Conservation (phyloP, 2,888 invertebrate genomes). For the Drosophila falleni region DNA sequence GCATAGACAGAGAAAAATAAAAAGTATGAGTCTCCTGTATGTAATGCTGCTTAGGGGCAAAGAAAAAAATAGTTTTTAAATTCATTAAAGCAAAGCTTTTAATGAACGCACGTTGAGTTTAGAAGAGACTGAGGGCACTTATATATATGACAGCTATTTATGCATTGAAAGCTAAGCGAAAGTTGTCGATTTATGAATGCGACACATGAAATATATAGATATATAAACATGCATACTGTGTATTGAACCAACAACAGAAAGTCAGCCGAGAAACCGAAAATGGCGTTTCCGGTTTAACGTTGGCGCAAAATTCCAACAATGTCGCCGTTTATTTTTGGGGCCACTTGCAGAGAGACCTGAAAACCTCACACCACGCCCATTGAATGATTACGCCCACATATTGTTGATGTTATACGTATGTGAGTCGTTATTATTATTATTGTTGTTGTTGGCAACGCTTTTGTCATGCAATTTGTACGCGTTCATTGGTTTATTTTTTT, state of each 20-base stretch:
- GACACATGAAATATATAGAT: slow-evolving; percentile 6
- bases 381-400: slow-evolving; percentile 33
- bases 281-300: slow-evolving; percentile 70
- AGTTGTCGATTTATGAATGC: slow-evolving; percentile 52
- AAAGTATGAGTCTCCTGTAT: not conserved
- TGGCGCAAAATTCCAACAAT: slow-evolving; percentile 63
- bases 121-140: slow-evolving; percentile 34
- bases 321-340: slow-evolving; percentile 68
- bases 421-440: slow-evolving; percentile 9
- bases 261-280: slow-evolving; percentile 49
- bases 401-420: slow-evolving; percentile 12
- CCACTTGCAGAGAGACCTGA: slow-evolving; percentile 40
- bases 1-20: not conserved
- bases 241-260: slow-evolving; percentile 60
- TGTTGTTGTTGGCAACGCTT: slow-evolving; percentile 46
- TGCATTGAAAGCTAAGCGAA: slow-evolving; percentile 52
- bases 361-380: slow-evolving; percentile 31
- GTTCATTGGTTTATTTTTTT: slow-evolving; percentile 47
- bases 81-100: slow-evolving; percentile 49
- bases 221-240: not conserved
- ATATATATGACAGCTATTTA: slow-evolving; percentile 45
- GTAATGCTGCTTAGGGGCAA: not conserved
- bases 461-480: slow-evolving; percentile 63
- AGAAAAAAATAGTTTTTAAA: slow-evolving; percentile 40
- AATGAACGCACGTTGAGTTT: slow-evolving; percentile 42